Conservation (phyloP, 2,888 invertebrate species). For the Drosophila diplacantha region DNA sequence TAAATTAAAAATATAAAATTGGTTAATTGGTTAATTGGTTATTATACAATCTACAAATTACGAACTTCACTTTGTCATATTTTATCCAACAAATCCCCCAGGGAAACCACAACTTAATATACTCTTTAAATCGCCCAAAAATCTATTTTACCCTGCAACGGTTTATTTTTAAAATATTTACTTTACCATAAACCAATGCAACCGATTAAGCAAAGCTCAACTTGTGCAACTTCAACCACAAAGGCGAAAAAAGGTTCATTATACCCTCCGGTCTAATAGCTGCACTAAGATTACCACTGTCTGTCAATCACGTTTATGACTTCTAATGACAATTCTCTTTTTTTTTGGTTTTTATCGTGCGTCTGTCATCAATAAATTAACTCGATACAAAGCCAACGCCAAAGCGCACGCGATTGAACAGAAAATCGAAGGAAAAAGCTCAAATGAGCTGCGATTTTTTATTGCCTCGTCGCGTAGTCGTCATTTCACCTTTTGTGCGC, state of each 20-base stretch:
- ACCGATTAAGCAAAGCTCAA: conserved; percentile 17
- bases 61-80: no score
- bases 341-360: conserved; percentile 72
- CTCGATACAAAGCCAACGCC: conserved; percentile 65
- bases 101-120: neutral
- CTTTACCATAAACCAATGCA: neutral
- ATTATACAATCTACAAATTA: neutral
- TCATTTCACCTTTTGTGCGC: conserved; percentile 70
- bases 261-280: conserved; percentile 35
- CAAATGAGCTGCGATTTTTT: conserved; percentile 71
- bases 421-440: conserved; percentile 62
- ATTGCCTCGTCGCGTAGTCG: conserved; percentile 53
- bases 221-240: conserved; percentile 7
- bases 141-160: neutral
- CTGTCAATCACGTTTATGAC: conserved; percentile 70
- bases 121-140: neutral
- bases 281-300: conserved; percentile 26
- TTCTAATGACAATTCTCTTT: conserved; percentile 74
- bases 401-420: conserved; percentile 67
- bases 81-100: no score
- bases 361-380: conserved; percentile 76
- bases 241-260: conserved; percentile 34
- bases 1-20: neutral
- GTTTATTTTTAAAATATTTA: neutral
- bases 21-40: no score